These are phyloP conservation scores for Bufo gargarizans DNA, from an alignment of 2,113 vertebrate genomes.

Conservation along the genomic window DNA sequence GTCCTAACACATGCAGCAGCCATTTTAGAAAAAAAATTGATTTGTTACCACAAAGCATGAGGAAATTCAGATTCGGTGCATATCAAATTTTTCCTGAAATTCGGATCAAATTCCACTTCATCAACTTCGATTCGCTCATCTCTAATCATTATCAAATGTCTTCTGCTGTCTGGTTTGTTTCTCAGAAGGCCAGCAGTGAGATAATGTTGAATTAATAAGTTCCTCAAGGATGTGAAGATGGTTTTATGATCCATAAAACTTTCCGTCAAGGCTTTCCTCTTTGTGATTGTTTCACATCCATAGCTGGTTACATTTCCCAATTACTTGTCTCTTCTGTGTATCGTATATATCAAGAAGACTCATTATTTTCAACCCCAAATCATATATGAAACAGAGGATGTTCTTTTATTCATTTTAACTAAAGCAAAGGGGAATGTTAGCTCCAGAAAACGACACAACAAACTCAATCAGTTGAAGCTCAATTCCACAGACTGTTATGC, in stretches of 20 bases:
- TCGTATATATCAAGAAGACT: conserved; percentile 15
- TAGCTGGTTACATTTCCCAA: conserved; percentile 31
- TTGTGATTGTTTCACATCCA: conserved; percentile 44
- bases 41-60: too few relatives aligned
- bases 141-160: background rate
- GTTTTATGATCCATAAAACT: conserved; percentile 49
- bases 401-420: background rate
- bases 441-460: background rate
- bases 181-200: conserved; percentile 4
- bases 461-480: background rate
- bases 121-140: too few relatives aligned
- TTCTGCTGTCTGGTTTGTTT: conserved; percentile 25
- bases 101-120: too few relatives aligned
- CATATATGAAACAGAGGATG: background rate
- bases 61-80: too few relatives aligned
- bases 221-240: conserved; percentile 29
- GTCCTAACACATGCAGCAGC: too few relatives aligned
- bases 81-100: too few relatives aligned
- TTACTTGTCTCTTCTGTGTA: conserved; percentile 41
- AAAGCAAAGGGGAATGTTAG: background rate
- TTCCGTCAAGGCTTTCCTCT: conserved; percentile 29
- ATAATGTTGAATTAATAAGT: conserved; percentile 45
- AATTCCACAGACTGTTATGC: background rate
- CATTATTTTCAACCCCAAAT: conserved; percentile 26
- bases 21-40: too few relatives aligned